Evolutionary conservation across 2,888 invertebrate species (phyloP).

Genomic region (Aromia moschata): DNA sequence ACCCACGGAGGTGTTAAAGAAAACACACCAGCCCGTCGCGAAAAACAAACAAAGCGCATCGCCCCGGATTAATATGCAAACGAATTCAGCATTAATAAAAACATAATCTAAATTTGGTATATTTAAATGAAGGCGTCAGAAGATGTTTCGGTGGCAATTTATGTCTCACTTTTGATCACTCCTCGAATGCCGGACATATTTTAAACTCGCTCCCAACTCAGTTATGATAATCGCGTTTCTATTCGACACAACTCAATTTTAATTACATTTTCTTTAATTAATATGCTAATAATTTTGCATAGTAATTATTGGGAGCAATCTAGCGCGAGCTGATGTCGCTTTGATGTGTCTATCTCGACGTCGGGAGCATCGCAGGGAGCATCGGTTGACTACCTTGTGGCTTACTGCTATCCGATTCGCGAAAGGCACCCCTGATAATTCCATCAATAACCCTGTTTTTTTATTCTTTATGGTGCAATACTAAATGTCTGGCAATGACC

Average conservation of each 20-base stretch:
- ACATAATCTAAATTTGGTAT: conserved; percentile 58
- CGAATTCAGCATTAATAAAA: conserved; percentile 60
- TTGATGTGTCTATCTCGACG: conserved; percentile 57
- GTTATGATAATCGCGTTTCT: conserved; percentile 61
- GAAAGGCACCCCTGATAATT: too few species aligned
- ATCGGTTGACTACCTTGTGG: conserved; percentile 10
- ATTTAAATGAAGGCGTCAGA: conserved; percentile 61
- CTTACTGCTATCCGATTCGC: too few species aligned
- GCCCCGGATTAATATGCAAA: conserved; percentile 61
- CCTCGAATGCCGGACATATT: conserved; percentile 59
- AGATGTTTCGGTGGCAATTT: conserved; percentile 61
- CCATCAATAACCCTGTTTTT: too few species aligned
- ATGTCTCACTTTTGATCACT: conserved; percentile 59
- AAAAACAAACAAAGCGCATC: too few species aligned
- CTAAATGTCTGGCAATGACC: too few species aligned
- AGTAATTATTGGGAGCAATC: conserved; percentile 66
- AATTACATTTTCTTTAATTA: conserved; percentile 67
- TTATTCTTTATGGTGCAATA: too few species aligned
- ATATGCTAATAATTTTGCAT: conserved; percentile 67
- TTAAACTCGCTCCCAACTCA: conserved; percentile 54
- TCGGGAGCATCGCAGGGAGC: conserved; percentile 5
- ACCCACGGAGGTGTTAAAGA: conserved; percentile 32
- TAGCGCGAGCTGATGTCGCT: conserved; percentile 63
- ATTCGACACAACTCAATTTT: conserved; percentile 65
- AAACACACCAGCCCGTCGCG: too few species aligned